A percentile compares a stretch with the other conserved stretches of the same genome.
Evolutionary conservation across 1,140 invertebrate genomes (phyloP).

Genomic region (Octopus sinensis): DNA sequence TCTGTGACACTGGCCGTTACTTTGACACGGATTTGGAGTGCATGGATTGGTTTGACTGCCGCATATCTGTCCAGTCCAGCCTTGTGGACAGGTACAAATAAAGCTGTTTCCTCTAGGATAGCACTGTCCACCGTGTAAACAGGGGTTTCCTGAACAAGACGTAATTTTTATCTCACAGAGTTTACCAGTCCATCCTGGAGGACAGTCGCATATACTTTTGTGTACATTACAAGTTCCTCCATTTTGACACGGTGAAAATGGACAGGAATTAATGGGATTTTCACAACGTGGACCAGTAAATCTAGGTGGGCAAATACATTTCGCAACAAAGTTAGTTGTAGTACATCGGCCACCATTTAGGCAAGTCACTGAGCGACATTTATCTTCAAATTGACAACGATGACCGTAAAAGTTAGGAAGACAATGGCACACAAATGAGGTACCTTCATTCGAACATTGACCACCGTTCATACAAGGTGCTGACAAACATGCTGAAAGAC

Average conservation of each 20-base stretch:
- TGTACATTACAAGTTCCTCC: not conserved
- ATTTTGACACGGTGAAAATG: not conserved
- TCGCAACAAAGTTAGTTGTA: too few relatives aligned
- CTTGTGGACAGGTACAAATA: constrained; percentile 10
- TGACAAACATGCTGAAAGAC: too few relatives aligned
- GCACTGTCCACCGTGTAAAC: constrained; percentile 7
- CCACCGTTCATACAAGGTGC: too few relatives aligned
- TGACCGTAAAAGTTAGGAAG: too few relatives aligned
- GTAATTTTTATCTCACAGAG: constrained; percentile 2
- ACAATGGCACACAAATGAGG: too few relatives aligned
- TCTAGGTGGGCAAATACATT: too few relatives aligned
- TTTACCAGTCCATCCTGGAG: constrained; percentile 10
- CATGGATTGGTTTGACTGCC: not conserved
- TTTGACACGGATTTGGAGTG: constrained; percentile 5
- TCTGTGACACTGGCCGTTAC: not conserved
- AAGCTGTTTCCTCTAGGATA: not conserved
- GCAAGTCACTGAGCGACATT: too few relatives aligned
- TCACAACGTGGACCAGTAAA: too few relatives aligned
- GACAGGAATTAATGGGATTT: too few relatives aligned
- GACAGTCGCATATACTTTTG: not conserved
- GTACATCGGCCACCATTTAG: too few relatives aligned
- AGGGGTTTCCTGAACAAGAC: not conserved
- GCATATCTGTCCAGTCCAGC: constrained; percentile 12
- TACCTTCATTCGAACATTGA: too few relatives aligned
- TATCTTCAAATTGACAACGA: too few relatives aligned